phyloP scores from a whole-genome alignment of 1,140 invertebrate species.

The Homalodisca vitripennis region DNA sequence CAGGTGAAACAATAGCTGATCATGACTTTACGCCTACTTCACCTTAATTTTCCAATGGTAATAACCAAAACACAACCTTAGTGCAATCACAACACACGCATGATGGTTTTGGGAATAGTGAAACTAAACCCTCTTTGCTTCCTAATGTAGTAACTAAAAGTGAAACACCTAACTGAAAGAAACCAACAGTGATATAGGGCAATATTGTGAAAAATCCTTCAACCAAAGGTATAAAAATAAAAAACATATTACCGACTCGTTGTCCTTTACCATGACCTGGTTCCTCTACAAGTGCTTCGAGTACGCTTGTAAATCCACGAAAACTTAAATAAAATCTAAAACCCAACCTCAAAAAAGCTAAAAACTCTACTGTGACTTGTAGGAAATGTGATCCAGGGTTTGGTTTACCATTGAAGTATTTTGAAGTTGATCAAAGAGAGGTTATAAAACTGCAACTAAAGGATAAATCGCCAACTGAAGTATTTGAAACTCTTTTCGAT shows the following conservation, averaged over 20 bases:
- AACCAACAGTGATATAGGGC: no score
- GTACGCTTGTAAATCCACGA: not conserved
- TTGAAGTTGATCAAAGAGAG: not conserved
- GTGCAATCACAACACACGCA: not conserved
- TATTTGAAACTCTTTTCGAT: slow-evolving; percentile 8
- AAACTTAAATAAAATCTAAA: not conserved
- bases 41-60: slow-evolving; percentile 16
- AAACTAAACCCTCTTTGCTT: no score
- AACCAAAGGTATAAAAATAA: no score
- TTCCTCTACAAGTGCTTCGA: slow-evolving; percentile 16
- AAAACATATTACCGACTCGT: no score
- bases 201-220: no score
- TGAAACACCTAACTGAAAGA: no score
- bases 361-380: slow-evolving; percentile 4
- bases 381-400: slow-evolving; percentile 5
- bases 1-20: slow-evolving; percentile 17
- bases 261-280: no score
- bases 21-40: slow-evolving; percentile 7
- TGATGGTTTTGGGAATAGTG: no score
- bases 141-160: no score
- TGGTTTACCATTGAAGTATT: not conserved
- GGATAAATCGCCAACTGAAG: not conserved
- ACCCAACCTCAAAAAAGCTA: not conserved
- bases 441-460: not conserved
- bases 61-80: slow-evolving; percentile 18